Evolutionary conservation across 2,113 vertebrate genomes (phyloP).

Genomic region (Uria aalge): DNA sequence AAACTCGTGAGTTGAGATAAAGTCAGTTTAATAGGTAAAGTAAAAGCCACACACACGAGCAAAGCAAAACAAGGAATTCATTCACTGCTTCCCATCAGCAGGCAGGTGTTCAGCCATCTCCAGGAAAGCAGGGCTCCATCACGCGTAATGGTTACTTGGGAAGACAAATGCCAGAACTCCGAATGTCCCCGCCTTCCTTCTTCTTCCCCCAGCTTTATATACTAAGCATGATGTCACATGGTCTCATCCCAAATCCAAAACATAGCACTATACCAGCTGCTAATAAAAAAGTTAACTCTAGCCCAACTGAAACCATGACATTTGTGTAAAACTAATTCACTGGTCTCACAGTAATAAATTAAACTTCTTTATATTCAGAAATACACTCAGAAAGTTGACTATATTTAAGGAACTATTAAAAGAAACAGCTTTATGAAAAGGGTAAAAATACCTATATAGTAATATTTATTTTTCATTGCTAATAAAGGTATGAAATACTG

Average conservation of each 20-base stretch:
- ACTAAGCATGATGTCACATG: not conserved
- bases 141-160: not conserved
- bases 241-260: not conserved
- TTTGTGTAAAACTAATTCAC: not conserved
- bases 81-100: not conserved
- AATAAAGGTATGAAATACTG: not conserved
- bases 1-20: not conserved
- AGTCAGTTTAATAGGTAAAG: not conserved
- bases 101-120: not conserved
- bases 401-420: not conserved
- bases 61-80: not conserved
- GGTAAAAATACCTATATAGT: not conserved
- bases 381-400: not conserved
- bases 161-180: not conserved
- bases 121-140: not conserved
- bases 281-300: not conserved
- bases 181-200: not conserved
- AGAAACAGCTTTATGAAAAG: not conserved
- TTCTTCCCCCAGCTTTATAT: not conserved
- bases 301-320: not conserved
- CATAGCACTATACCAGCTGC: not conserved
- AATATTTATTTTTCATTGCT: not conserved
- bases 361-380: not conserved
- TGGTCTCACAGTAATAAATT: not conserved
- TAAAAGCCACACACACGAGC: not conserved